Percentiles rank a stretch among this genome's conserved stretches.
Evolutionary conservation across 2,113 vertebrate genomes (phyloP).

Genomic region (Gallinago paraguaiae): DNA sequence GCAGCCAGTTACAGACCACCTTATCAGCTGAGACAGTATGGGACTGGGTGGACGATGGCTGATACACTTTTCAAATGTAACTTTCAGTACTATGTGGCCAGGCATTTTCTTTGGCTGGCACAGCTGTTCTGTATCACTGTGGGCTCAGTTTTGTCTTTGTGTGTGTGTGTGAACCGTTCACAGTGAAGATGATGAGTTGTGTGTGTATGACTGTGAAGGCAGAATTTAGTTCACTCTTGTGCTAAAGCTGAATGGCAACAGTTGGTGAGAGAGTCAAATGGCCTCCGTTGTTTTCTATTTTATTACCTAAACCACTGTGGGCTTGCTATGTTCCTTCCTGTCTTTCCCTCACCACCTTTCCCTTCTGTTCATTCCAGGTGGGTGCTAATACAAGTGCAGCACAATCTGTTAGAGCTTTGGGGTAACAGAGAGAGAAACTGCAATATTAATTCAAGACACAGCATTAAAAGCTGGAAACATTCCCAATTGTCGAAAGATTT

Average conservation of each 20-base stretch:
- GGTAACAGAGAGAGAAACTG: background rate
- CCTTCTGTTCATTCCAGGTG: background rate
- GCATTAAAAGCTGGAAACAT: background rate
- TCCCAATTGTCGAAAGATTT: background rate
- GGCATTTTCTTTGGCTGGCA: background rate
- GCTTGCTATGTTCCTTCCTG: background rate
- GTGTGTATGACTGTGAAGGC: background rate
- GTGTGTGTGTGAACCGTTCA: background rate
- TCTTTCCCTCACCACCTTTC: background rate
- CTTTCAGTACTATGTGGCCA: background rate
- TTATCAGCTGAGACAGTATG: background rate
- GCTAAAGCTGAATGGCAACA: background rate
- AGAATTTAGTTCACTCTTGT: background rate
- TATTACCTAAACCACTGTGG: background rate
- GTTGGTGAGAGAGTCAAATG: background rate
- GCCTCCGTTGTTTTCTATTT: background rate
- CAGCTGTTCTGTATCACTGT: background rate
- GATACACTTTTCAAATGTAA: background rate
- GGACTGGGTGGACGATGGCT: background rate
- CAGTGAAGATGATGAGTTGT: background rate
- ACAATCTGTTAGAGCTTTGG: background rate
- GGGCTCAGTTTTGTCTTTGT: background rate
- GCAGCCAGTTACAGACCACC: background rate
- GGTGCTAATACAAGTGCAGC: background rate
- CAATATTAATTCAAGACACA: background rate